Conservation (phyloP, 2,113 vertebrate genomes). For the Natator depressus region DNA sequence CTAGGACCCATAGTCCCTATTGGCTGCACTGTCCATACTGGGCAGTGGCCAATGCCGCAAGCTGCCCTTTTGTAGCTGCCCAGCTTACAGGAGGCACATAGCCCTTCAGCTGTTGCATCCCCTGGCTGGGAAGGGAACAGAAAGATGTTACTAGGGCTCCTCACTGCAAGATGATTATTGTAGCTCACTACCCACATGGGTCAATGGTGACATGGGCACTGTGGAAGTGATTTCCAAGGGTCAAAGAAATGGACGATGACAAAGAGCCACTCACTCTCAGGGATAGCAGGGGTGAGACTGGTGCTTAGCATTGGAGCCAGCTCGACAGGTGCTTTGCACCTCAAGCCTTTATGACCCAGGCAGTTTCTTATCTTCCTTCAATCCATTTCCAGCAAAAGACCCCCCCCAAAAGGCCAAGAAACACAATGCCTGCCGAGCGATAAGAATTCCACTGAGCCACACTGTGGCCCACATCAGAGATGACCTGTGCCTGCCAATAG, state of each 20-base stretch:
- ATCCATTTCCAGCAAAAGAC: not conserved
- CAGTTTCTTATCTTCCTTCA: not conserved
- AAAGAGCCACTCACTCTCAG: not conserved
- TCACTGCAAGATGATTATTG: not conserved
- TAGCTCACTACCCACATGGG: not conserved
- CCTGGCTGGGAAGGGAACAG: not conserved
- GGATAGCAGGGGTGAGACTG: not conserved
- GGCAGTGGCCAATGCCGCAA: not conserved
- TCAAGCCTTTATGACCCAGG: not conserved
- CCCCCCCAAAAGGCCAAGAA: not conserved
- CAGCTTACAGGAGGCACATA: not conserved
- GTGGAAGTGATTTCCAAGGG: rapidly evolving
- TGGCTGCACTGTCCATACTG: rapidly evolving
- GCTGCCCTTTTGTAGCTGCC: not conserved
- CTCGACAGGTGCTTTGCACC: not conserved
- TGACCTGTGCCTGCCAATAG: no score
- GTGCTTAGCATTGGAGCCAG: not conserved
- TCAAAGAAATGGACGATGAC: not conserved
- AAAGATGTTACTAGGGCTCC: rapidly evolving
- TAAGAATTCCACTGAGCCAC: not conserved
- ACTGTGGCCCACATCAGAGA: not conserved
- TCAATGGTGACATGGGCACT: not conserved
- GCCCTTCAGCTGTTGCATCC: not conserved
- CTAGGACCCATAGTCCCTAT: not conserved
- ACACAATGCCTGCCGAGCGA: not conserved